phyloP scores from a whole-genome alignment of 2,113 vertebrate species.

The Lophura nycthemera region DNA sequence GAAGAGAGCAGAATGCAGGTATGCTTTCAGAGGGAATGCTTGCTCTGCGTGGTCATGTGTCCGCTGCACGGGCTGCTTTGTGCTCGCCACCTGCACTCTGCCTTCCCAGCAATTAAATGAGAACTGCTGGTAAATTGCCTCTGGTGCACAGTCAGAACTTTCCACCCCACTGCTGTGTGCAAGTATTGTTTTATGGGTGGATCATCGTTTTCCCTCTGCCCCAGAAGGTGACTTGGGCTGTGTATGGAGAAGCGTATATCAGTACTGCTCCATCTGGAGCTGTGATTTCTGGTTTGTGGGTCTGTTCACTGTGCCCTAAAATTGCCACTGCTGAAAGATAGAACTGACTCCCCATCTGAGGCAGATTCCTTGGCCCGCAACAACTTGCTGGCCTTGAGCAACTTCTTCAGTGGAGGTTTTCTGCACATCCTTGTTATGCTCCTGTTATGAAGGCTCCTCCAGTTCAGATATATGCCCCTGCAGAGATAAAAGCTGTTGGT shows the following conservation, averaged over 20 bases:
- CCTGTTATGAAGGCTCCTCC: neutral
- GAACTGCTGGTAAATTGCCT: neutral
- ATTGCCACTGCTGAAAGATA: neutral
- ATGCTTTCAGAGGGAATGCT: neutral
- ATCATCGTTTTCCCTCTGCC: neutral
- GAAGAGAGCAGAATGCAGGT: accelerated
- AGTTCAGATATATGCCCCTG: neutral
- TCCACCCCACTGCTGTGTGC: neutral
- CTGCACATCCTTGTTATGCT: neutral
- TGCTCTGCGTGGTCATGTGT: neutral
- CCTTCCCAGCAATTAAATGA: neutral
- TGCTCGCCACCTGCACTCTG: neutral
- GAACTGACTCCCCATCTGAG: neutral
- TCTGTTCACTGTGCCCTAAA: neutral
- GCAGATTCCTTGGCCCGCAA: neutral
- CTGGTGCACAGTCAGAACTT: neutral
- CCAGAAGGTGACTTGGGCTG: neutral
- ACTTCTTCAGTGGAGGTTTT: neutral
- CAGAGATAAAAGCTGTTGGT: neutral
- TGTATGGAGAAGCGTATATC: neutral
- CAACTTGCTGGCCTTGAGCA: accelerated
- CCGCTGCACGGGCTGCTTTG: accelerated
- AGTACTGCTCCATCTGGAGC: neutral
- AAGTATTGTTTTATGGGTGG: neutral
- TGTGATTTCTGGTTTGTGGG: neutral